phyloP scores from a whole-genome alignment of 2,113 vertebrate species.

The Lethenteron reissneri region DNA sequence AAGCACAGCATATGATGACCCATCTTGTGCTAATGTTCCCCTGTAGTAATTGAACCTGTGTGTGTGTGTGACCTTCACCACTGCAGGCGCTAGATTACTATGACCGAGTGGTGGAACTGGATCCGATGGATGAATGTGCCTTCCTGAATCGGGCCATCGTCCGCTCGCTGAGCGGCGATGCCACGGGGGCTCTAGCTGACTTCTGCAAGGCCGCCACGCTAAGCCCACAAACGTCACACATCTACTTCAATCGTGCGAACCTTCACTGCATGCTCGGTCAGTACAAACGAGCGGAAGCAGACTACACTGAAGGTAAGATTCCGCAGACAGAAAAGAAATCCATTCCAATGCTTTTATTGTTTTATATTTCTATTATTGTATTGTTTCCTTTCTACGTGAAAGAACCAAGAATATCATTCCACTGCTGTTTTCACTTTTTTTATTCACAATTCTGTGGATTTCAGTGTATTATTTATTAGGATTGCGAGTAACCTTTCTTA shows the following conservation, averaged over 20 bases:
- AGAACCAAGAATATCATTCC: no score
- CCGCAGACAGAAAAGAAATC: not conserved
- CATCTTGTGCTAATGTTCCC: not conserved
- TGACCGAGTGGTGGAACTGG: constrained; percentile 22
- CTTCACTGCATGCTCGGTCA: constrained; percentile 24
- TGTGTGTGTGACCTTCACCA: not conserved
- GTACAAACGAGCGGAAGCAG: constrained; percentile 25
- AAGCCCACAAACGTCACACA: constrained; percentile 22
- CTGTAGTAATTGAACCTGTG: not conserved
- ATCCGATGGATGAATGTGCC: constrained; percentile 26
- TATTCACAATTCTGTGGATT: no score
- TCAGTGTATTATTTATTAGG: no score
- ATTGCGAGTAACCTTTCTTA: no score
- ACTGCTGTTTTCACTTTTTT: no score
- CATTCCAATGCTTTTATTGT: not conserved
- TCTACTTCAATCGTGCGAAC: constrained; percentile 29
- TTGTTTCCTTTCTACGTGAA: no score
- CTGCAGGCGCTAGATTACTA: constrained; percentile 31
- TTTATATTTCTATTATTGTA: no score
- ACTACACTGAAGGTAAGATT: constrained; percentile 24
- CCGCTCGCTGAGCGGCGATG: constrained; percentile 23
- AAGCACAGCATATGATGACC: not conserved
- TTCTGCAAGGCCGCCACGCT: constrained; percentile 22
- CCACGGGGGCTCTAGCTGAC: constrained; percentile 29
- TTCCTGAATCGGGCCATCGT: constrained; percentile 32